Percentiles rank a stretch among this genome's conserved stretches.
These are phyloP conservation scores for Taenioides sp. DNA, from an alignment of 2,797 vertebrate genomes.

Conservation along the genomic window DNA sequence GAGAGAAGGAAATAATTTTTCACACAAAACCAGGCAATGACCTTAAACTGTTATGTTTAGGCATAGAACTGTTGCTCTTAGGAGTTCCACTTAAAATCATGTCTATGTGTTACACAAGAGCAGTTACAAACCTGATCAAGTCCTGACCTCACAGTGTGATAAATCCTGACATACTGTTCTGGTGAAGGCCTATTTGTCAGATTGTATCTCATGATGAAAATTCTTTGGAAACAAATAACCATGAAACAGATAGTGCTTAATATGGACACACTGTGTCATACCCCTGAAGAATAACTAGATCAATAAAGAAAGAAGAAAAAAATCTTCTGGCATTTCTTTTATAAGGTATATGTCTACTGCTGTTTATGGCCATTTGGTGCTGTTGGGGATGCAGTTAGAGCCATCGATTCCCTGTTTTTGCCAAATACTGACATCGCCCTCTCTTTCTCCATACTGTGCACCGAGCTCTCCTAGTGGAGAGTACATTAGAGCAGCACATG, in stretches of 20 bases:
- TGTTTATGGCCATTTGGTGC: constrained; percentile 74
- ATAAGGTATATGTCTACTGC: constrained; percentile 60
- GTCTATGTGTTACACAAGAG: constrained; percentile 70
- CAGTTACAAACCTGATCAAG: constrained; percentile 60
- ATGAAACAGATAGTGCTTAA: constrained; percentile 67
- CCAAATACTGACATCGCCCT: constrained; percentile 67
- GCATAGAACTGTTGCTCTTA: constrained; percentile 76
- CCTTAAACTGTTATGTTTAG: constrained; percentile 73
- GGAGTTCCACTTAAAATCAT: constrained; percentile 83
- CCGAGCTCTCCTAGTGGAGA: constrained; percentile 66
- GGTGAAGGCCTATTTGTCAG: constrained; percentile 65
- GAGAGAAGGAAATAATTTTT: constrained; percentile 83
- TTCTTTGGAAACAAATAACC: constrained; percentile 39
- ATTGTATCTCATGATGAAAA: constrained; percentile 61
- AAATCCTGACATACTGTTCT: constrained; percentile 66
- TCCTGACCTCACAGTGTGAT: constrained; percentile 68
- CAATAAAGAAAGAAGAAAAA: constrained; percentile 51
- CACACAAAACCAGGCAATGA: constrained; percentile 64
- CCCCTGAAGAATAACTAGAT: constrained; percentile 78
- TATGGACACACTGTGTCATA: constrained; percentile 77
- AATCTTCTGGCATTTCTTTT: constrained; percentile 57
- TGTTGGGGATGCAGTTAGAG: constrained; percentile 75
- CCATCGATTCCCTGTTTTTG: constrained; percentile 62
- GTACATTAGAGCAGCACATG: constrained; percentile 53
- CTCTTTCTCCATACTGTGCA: constrained; percentile 70